Evolutionary conservation across 2,797 vertebrate genomes (phyloP).

Genomic region (Argentina silus): DNA sequence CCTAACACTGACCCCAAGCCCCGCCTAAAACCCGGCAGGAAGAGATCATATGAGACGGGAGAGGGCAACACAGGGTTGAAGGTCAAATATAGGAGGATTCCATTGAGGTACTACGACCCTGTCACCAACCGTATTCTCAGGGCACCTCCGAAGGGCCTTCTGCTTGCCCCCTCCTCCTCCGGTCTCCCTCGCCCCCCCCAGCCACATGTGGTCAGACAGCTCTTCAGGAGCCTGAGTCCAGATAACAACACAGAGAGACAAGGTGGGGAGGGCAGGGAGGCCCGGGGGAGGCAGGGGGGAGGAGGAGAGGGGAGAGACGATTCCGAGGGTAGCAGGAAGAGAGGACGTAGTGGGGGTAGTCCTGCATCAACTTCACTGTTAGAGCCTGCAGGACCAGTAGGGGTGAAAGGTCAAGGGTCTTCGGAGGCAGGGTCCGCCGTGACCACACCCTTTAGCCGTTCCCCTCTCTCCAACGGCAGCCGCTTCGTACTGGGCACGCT

Average conservation of each 20-base stretch:
- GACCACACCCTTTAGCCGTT: slow-evolving; percentile 53
- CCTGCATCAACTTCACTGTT: slow-evolving; percentile 43
- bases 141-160: slow-evolving; percentile 69
- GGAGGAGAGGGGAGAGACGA: slow-evolving; percentile 44
- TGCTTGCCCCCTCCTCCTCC: slow-evolving; percentile 1
- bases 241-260: slow-evolving; percentile 76
- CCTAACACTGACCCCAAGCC: slow-evolving; percentile 68
- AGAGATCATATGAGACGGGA: slow-evolving; percentile 70
- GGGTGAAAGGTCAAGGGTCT: slow-evolving; percentile 46
- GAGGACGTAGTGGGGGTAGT: slow-evolving; percentile 54
- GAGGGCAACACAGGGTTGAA: slow-evolving; percentile 71
- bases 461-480: slow-evolving; percentile 52
- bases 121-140: slow-evolving; percentile 82
- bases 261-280: slow-evolving; percentile 54
- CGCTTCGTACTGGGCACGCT: slow-evolving; percentile 54
- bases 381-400: background rate
- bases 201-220: slow-evolving; percentile 77
- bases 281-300: slow-evolving; percentile 49
- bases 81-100: slow-evolving; percentile 85
- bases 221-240: slow-evolving; percentile 82
- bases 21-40: slow-evolving; percentile 60
- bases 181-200: slow-evolving; percentile 53
- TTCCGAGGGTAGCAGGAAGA: slow-evolving; percentile 50
- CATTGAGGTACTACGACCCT: slow-evolving; percentile 83
- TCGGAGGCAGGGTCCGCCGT: slow-evolving; percentile 56